Evolutionary conservation across 2,888 invertebrate species (phyloP), one percentile per base, ranked within the genome.

Genomic region (Amiota minor): DNA sequence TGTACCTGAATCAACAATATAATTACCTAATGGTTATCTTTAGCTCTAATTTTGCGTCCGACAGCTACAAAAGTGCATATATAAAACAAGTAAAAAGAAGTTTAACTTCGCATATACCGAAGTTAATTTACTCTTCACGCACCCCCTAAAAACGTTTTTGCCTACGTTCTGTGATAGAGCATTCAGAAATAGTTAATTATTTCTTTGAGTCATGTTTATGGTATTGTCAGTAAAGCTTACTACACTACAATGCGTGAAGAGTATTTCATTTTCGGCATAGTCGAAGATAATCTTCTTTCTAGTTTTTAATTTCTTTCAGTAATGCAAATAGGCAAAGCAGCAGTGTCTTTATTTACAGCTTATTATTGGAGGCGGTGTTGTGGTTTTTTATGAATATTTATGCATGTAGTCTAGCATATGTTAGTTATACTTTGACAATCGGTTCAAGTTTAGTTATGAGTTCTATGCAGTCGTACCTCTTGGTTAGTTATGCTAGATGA

Each of bases 281-380:
- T 1, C 6, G 4, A 50, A 50, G 50, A n/a, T n/a, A 50, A 50
- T 4, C 12, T 23, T 62, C 10, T 68, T 46, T 53, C 49, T 14
- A 53, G 50, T 20, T 68, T 68, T 68, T 59, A 49, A 73, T 77
- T 75, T 70, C 72, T 75, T 80, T 75, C 79, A 80, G 79, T 80
- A 79, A 78, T 80, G 78, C 69, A 83, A 86, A 85, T 86, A 85
- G 85, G 85, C 86, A 85, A 85, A 85, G 84, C 83, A 83, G 81
- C 81, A 85, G 84, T 85, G 83, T 86, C 86, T 86, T 85, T 84
- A 86, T 81, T 81, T 81, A 85, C 80, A 81, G 78, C 84, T 80
- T 86, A 83, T 86, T 80, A 83, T 78, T 76, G 85, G 81, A 84
- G 80, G 81, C 81, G 84, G 84, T 80, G 82, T 20, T 46, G 12